Conservation (phyloP, 2,113 vertebrate species). For the Dromiciops gliroides region DNA sequence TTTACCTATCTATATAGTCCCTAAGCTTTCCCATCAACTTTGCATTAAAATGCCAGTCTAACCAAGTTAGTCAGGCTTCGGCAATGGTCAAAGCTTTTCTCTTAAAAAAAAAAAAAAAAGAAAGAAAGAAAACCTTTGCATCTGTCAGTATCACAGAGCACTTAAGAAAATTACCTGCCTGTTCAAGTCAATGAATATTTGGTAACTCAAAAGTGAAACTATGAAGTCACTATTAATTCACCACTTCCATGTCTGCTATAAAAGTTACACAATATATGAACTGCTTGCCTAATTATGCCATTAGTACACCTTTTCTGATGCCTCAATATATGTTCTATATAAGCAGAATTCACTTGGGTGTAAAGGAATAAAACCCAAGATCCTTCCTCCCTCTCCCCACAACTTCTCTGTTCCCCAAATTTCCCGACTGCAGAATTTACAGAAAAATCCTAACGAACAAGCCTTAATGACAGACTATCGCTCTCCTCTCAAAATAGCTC, state of each 20-base stretch:
- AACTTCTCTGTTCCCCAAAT: background rate
- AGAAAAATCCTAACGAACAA: background rate
- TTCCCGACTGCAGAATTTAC: background rate
- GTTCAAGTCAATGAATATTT: constrained; percentile 37
- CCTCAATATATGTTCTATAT: background rate
- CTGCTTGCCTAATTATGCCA: background rate
- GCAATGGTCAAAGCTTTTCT: background rate
- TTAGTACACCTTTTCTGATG: background rate
- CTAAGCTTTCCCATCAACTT: background rate
- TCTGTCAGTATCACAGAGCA: background rate
- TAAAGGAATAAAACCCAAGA: background rate
- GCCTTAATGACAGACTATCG: constrained; percentile 3
- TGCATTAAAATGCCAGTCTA: background rate
- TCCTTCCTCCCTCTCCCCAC: background rate
- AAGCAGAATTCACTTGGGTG: background rate
- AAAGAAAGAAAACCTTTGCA: constrained; percentile 35
- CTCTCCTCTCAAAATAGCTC: constrained; percentile 43
- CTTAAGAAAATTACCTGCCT: constrained; percentile 28
- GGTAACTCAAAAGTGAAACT: constrained; percentile 37
- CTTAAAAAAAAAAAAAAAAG: background rate
- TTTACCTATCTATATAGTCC: background rate
- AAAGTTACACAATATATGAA: background rate
- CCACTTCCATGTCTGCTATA: constrained; percentile 28
- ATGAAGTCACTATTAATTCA: constrained; percentile 39
- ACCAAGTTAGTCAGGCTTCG: background rate